A percentile compares a stretch with the other conserved stretches of the same genome.
Evolutionary conservation across 2,797 vertebrate species (phyloP).

Genomic region (Pseudocheirus occidentalis): DNA sequence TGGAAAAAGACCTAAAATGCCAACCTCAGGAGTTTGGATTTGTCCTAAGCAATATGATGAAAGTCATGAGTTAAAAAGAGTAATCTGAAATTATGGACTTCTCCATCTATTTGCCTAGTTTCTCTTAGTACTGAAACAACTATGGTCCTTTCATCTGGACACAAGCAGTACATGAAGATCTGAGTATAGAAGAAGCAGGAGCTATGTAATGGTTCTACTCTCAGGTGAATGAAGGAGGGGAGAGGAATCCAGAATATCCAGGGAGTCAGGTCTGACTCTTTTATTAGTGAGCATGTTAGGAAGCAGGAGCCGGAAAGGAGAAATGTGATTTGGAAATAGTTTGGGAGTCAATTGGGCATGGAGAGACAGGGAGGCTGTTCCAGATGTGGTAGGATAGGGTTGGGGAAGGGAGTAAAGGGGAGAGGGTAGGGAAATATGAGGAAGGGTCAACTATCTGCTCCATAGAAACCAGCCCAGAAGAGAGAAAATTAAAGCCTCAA

Average conservation of each 20-base stretch:
- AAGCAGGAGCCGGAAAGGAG: constrained; percentile 47
- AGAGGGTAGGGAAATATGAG: neutral
- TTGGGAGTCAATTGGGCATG: constrained; percentile 12
- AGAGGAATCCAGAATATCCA: neutral
- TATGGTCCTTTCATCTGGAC: neutral
- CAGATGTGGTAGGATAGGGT: neutral
- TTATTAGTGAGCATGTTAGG: constrained; percentile 23
- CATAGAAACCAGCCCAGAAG: constrained; percentile 58
- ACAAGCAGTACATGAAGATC: neutral
- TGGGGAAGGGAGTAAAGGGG: neutral
- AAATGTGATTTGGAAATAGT: constrained; percentile 54
- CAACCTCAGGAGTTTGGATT: neutral
- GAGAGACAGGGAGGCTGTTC: constrained; percentile 14
- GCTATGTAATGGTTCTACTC: neutral
- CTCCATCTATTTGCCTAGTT: neutral
- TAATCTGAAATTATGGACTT: neutral
- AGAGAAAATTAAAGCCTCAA: constrained; percentile 62
- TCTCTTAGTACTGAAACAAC: neutral
- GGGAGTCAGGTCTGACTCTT: constrained; percentile 46
- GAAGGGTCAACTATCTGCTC: neutral
- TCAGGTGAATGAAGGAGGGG: accelerated
- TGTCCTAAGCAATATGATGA: neutral
- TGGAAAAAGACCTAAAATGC: neutral
- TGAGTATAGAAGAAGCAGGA: neutral
- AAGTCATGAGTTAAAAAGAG: neutral